Conservation (phyloP, 2,888 invertebrate species). For the Tinea pellionella region DNA sequence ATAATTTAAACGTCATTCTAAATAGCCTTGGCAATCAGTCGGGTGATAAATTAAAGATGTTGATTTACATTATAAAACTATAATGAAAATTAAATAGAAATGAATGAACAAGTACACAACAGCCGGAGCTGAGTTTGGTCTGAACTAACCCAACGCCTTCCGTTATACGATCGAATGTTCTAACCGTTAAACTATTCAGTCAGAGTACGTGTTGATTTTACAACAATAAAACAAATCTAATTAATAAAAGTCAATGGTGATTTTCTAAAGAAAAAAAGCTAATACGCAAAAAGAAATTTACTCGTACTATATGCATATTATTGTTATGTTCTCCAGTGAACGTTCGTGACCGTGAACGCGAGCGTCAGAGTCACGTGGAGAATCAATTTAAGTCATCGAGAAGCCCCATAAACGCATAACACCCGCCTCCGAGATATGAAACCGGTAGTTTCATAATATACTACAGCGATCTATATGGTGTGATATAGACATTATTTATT, state of each 20-base stretch:
- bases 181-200: no score
- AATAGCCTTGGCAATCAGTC: neutral
- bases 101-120: no score
- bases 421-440: neutral
- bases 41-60: neutral
- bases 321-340: neutral
- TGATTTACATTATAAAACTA: no score
- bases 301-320: neutral
- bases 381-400: neutral
- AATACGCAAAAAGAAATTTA: neutral
- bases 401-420: constrained; percentile 4
- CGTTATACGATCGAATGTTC: no score
- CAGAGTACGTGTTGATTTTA: no score
- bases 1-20: neutral
- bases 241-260: no score
- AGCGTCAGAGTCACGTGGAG: neutral
- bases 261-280: no score
- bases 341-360: neutral
- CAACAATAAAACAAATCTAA: no score
- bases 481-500: neutral
- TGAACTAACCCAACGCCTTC: no score
- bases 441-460: neutral
- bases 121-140: no score
- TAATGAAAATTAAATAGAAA: no score
- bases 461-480: neutral